Base-by-base conservation (phyloP, 2,797 vertebrate genomes). In the Cichlasoma orientale region DNA sequence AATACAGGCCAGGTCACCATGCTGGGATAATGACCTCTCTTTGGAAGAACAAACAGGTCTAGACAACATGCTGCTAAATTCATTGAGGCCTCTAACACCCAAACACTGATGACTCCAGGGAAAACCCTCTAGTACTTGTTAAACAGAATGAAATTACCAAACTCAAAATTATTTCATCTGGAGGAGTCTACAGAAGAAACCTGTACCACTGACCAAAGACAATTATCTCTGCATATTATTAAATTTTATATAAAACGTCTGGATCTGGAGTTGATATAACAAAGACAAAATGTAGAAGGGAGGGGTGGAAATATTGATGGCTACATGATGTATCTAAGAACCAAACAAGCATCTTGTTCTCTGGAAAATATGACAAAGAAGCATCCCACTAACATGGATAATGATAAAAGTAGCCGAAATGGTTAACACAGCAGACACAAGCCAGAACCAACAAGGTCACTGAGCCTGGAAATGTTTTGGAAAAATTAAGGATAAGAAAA, bases 11-110 rank as follows among this genome's bases (percentile, higher is more conserved):
- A 86, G 31, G 74, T 79, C 14, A 2, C 19, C 66, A 68, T 61
- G 27, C 31, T 63, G 79, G 76, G 78, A 36, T 72, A 53, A 70
- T 86, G 77, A 87, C 84, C 79, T 87, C 80, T 89, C 76, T 76
- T n/a, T 86, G 69, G 75, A 78, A 83, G 57, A 85, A 85, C 77
- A 80, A 44, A 78, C 71, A 72, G 76, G 74, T 86, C 72, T 72
- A 50, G 56, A 75, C 57, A 79, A 74, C 71, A 71, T 57, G 59
- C 54, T 50, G 50, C 50, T 36, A 55, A 80, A 27, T 78, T 47
- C 14, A 19, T 25, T 52, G 52, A 61, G 29, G 55, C 41, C 72
- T 54, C 23, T 31, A 57, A 78, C 63, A 78, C 38, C 44, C 36
- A 73, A 57, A 81, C 55, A 75, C 31, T 33, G 21, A 63, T 58